Evolutionary conservation across 2,113 vertebrate genomes (phyloP).

Genomic region (Peromyscus leucopus): DNA sequence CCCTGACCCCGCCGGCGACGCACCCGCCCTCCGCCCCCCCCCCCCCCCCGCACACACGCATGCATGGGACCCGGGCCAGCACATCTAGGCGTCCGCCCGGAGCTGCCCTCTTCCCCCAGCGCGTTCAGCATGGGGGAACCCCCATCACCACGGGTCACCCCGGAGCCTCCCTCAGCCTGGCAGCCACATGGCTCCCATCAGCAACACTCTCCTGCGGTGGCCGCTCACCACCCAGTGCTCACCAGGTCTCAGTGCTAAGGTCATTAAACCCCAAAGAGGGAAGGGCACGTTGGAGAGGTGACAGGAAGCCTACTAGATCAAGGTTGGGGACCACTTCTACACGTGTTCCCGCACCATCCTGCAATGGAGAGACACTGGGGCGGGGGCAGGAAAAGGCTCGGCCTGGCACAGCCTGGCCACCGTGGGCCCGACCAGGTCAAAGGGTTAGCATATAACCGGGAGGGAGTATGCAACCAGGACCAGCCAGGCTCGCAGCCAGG

Average conservation of each 20-base stretch:
- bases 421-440: neutral
- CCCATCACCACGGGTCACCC: neutral
- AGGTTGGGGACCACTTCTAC: neutral
- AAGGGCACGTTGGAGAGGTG: neutral
- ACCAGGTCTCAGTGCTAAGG: neutral
- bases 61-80: neutral
- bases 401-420: neutral
- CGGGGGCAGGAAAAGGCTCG: neutral
- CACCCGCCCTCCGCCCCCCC: slow-evolving; percentile 79
- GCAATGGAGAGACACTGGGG: neutral
- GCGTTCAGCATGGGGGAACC: neutral
- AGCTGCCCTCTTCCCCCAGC: neutral
- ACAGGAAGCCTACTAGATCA: neutral
- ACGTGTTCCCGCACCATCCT: neutral
- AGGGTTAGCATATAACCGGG: neutral
- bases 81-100: neutral
- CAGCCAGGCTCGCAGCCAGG: neutral
- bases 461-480: no score
- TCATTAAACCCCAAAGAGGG: neutral
- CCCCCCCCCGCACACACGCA: neutral
- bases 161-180: neutral
- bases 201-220: neutral
- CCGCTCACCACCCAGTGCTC: neutral
- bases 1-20: slow-evolving; percentile 88
- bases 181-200: slow-evolving; percentile 13